Evolutionary conservation across 1,140 invertebrate species (phyloP), one percentile per base, ranked within the genome.

Genomic region (Octopus sinensis): DNA sequence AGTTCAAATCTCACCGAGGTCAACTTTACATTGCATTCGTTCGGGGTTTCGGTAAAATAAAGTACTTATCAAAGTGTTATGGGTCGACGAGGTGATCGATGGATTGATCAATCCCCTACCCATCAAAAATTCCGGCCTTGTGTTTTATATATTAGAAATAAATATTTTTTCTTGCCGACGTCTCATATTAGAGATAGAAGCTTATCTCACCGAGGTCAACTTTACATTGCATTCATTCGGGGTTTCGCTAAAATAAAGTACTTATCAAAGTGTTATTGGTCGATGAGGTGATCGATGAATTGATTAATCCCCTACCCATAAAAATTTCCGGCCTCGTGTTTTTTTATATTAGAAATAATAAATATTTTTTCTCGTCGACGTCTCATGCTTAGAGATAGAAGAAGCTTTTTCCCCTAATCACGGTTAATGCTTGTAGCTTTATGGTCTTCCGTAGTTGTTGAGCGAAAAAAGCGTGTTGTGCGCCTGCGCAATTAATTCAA

Each of bases 361-460:
- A 62, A 62, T 62, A 12, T 62, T 12, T 62, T 62, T 62, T 62
- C 17, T 2, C 2, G 56, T 3, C 56, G 4, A 12, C 9, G 9
- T 62, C 17, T 62, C 9, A 62, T 17, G 9, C 4, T 62, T 7
- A 17, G 56, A 62, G 7, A 17, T 9, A 62, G 7, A 9, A 62
- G 17, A 17, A 12, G 9, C 9, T 62, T 17, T 17, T 23, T 23
- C 23, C 23, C 17, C 9, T 62, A 62, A 17, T n/a, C 17, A 9
- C 68, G 30, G 17, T 23, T 13, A 23, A n/a, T 73, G 68, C 68
- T 6, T 23, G 68, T 43, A 43, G 30, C 30, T 43, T 43, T 73
- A 73, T 13, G 68, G 68, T 17, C 68, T 73, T 73, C 68, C 68
- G 68, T 73, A 73, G 68, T 73, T 73, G 68, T 73, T 4, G 13